These are phyloP conservation scores for Drosophila anceps DNA, from an alignment of 2,888 invertebrate genomes.

Conservation along the genomic window DNA sequence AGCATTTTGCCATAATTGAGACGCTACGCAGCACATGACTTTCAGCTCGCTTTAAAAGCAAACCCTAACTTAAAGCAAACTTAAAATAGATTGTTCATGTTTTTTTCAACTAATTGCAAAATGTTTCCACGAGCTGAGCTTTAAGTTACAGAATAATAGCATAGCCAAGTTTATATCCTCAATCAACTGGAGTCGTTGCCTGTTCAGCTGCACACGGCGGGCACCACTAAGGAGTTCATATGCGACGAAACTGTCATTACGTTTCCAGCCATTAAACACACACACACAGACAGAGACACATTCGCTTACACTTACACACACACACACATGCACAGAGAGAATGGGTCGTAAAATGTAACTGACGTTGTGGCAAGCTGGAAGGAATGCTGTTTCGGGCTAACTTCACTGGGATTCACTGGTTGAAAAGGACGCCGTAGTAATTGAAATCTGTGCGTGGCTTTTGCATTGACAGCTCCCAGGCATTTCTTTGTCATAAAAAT, in stretches of 20 bases:
- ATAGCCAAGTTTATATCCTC: constrained; percentile 31
- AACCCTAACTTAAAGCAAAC: constrained; percentile 23
- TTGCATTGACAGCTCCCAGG: constrained; percentile 21
- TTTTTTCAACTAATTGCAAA: constrained; percentile 40
- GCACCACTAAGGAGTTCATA: constrained; percentile 43
- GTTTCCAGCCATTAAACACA: constrained; percentile 76
- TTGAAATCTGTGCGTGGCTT: constrained; percentile 61
- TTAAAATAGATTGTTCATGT: constrained; percentile 12
- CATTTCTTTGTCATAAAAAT: constrained; percentile 61
- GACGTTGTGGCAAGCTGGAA: constrained; percentile 49
- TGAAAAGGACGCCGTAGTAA: constrained; percentile 36
- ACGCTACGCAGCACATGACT: neutral
- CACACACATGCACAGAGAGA: constrained; percentile 15
- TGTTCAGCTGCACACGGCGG: constrained; percentile 9
- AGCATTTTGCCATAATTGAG: neutral
- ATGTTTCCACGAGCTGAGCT: constrained; percentile 2
- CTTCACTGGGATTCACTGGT: neutral
- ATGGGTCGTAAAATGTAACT: constrained; percentile 66
- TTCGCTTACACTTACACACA: neutral
- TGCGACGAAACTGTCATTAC: constrained; percentile 59
- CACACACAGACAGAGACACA: constrained; percentile 12
- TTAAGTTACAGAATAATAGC: constrained; percentile 37
- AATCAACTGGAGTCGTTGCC: constrained; percentile 19
- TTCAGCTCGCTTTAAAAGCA: neutral
- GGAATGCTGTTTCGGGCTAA: constrained; percentile 34